phyloP scores from a whole-genome alignment of 2,888 invertebrate genomes.

The Acrobasis suavella region DNA sequence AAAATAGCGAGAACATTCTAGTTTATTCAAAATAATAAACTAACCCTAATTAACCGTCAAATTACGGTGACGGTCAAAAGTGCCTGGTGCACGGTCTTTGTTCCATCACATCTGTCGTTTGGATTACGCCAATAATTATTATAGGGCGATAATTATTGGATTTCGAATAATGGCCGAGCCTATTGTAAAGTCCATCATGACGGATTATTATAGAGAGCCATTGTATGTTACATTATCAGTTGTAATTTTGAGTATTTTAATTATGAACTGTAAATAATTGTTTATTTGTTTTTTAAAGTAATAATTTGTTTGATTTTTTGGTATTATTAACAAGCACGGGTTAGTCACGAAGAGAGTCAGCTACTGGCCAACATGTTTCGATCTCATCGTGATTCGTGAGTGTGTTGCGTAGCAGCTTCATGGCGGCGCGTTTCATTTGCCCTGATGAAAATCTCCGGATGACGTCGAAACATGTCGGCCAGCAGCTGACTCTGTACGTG shows the following conservation, averaged over 20 bases:
- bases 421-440: too few relatives aligned
- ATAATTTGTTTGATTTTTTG: too few relatives aligned
- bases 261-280: not conserved
- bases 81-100: slow-evolving; percentile 67
- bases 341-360: too few relatives aligned
- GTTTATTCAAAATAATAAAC: slow-evolving; percentile 6
- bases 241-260: slow-evolving; percentile 3
- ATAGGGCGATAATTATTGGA: slow-evolving; percentile 77
- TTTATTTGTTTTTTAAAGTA: too few relatives aligned
- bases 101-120: slow-evolving; percentile 70
- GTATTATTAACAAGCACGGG: too few relatives aligned
- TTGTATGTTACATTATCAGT: slow-evolving; percentile 34
- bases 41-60: slow-evolving; percentile 51
- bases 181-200: slow-evolving; percentile 10
- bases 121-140: slow-evolving; percentile 81
- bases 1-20: not conserved
- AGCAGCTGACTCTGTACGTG: too few relatives aligned
- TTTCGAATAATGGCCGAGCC: slow-evolving; percentile 50
- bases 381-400: too few relatives aligned
- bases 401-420: too few relatives aligned
- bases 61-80: slow-evolving; percentile 77
- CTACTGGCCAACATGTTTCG: too few relatives aligned
- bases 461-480: too few relatives aligned
- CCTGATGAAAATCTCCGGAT: too few relatives aligned
- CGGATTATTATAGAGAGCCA: slow-evolving; percentile 27